Evolutionary conservation across 2,797 vertebrate species (phyloP).

Genomic region (Anguilla anguilla): DNA sequence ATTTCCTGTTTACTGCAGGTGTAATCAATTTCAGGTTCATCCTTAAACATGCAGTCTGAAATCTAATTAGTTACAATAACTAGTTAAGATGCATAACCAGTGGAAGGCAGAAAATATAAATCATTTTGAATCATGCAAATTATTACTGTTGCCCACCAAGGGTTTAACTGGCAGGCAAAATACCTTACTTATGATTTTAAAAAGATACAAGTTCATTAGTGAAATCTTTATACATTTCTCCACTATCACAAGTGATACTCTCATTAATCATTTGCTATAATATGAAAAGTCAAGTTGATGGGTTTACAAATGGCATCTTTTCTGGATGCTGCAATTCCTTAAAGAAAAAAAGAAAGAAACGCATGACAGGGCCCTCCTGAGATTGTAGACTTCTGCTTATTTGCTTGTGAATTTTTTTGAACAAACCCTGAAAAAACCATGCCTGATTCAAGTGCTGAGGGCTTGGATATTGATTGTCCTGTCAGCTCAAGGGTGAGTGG

Average conservation of each 20-base stretch:
- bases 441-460: conserved; percentile 38
- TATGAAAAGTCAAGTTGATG: not conserved
- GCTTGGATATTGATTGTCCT: conserved; percentile 36
- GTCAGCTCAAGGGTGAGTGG: not conserved
- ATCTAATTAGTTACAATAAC: not conserved
- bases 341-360: not conserved
- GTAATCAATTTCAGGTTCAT: not conserved
- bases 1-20: conserved; percentile 3
- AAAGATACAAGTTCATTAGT: not conserved
- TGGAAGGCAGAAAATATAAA: not conserved
- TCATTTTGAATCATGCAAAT: not conserved
- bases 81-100: not conserved
- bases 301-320: not conserved
- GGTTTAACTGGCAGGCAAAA: no score
- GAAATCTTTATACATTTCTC: not conserved
- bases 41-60: not conserved
- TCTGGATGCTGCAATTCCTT: not conserved
- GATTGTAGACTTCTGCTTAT: not conserved
- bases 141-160: not conserved
- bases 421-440: not conserved
- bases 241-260: not conserved
- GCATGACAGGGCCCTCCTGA: not conserved
- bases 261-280: not conserved
- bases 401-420: not conserved
- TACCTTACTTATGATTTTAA: not conserved